Conservation (phyloP, 2,888 invertebrate genomes). For the Campopleginae sp. region DNA sequence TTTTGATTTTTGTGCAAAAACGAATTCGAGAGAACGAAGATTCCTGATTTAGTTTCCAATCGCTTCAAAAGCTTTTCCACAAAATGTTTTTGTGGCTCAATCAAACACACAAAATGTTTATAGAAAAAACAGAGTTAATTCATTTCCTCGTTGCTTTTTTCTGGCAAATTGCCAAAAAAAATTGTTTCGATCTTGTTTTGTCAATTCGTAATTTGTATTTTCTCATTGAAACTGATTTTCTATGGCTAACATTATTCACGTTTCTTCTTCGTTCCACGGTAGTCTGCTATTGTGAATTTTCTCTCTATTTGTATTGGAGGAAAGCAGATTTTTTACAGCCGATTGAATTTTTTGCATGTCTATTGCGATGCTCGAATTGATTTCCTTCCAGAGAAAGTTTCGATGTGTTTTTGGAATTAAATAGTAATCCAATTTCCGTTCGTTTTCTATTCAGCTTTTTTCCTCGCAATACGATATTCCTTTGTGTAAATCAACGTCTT, state of each 20-base stretch:
- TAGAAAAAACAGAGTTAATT: background rate
- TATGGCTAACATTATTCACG: background rate
- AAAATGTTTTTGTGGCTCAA: background rate
- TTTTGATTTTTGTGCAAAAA: background rate
- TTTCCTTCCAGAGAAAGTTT: background rate
- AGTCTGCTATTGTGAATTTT: constrained; percentile 2
- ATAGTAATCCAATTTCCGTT: background rate
- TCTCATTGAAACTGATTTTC: background rate
- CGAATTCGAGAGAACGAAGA: background rate
- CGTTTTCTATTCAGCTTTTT: background rate
- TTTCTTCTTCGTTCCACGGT: constrained; percentile 37
- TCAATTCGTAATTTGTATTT: background rate
- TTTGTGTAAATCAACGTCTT: background rate
- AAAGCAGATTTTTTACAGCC: background rate
- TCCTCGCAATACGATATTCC: background rate
- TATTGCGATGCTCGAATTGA: constrained; percentile 6
- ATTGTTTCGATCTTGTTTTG: background rate
- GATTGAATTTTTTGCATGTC: background rate
- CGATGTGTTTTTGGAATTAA: background rate
- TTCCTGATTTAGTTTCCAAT: background rate
- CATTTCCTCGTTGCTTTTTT: constrained; percentile 18
- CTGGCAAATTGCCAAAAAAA: no score
- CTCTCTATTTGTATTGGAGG: background rate
- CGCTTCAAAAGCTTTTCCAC: background rate
- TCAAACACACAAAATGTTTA: background rate